Percentiles rank a stretch among this genome's conserved stretches.
phyloP scores from a whole-genome alignment of 2,797 vertebrate genomes.

The Steatocranus sp. region DNA sequence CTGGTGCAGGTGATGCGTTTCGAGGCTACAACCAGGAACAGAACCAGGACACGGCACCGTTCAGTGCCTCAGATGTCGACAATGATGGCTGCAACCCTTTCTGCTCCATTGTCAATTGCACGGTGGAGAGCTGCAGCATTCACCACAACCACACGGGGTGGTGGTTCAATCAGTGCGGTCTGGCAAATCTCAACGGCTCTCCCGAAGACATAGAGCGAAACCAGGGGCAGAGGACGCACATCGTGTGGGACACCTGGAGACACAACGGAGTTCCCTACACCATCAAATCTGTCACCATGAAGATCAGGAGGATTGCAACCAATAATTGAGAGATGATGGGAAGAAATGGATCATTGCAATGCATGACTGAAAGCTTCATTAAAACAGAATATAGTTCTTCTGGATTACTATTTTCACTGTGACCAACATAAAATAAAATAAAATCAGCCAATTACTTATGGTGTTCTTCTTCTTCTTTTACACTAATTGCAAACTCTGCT shows the following conservation, averaged over 20 bases:
- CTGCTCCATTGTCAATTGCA: slow-evolving; percentile 73
- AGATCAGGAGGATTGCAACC: slow-evolving; percentile 83
- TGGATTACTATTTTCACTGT: not conserved
- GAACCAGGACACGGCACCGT: slow-evolving; percentile 88
- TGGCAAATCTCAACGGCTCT: slow-evolving; percentile 85
- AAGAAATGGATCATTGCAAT: not conserved
- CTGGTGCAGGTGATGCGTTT: slow-evolving; percentile 86
- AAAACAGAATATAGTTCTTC: not conserved
- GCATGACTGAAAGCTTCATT: slow-evolving; percentile 1
- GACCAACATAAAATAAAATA: not conserved
- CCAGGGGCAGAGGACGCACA: slow-evolving; percentile 58
- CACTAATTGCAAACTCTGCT: not conserved
- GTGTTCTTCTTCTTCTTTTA: not conserved
- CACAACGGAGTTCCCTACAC: slow-evolving; percentile 71
- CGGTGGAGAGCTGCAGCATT: slow-evolving; percentile 85
- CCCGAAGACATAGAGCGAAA: slow-evolving; percentile 73
- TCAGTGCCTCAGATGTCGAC: slow-evolving; percentile 87
- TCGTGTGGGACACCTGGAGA: slow-evolving; percentile 90
- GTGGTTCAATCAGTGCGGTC: slow-evolving; percentile 90
- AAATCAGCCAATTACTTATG: not conserved
- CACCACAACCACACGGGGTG: slow-evolving; percentile 83
- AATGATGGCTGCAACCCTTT: slow-evolving; percentile 84
- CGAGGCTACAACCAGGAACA: slow-evolving; percentile 84
- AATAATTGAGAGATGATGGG: slow-evolving; percentile 46
- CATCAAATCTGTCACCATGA: slow-evolving; percentile 91